Evolutionary conservation across 2,113 vertebrate genomes (phyloP), one percentile per base, ranked within the genome.

Genomic region (Pavo muticus): DNA sequence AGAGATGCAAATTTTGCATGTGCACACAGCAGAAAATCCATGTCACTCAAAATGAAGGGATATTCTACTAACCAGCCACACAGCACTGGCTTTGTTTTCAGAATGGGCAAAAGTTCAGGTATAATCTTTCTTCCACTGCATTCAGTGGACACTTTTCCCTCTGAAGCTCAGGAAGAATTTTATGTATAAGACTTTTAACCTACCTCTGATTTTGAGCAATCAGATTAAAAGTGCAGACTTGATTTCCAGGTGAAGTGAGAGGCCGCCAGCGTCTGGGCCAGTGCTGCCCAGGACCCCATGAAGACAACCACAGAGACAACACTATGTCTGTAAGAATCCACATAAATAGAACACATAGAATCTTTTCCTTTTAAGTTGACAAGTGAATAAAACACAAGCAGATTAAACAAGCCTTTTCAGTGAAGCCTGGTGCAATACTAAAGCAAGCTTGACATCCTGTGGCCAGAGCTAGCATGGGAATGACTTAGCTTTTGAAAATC

Each of bases 381-480:
- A 72, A 68, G 35, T 56, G 86, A 84, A 61, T 69, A 44, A 75
- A 83, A 60, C 42, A 68, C 3, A 70, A 86, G 40, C 6, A 86
- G 42, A 9, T 13, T 19, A 52, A 76, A 60, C 1, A 59, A 74
- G 16, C 11, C 8, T 83, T 79, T 87, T 15, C 27, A 48, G 29
- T 32, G 47, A 64, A 82, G 32, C 7, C 25, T 74, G 14, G 37
- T 85, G 71, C 48, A 93, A 95, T 29, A 6, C 52, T 91, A 84
- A 95, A 89, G 95, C 93, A 92, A 97, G 87, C 71, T 95, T 92
- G 93, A 92, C 84, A 95, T 95, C 91, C 82, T 77, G 91, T 92
- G 84, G 87, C 82, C 78, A 68, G 67, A 87, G 50, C 16, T 82
- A 87, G 81, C 87, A 75, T 52, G 88, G 47, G 67, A 94, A 73